Evolutionary conservation across 2,113 vertebrate genomes (phyloP).

Genomic region (Mesitornis unicolor): DNA sequence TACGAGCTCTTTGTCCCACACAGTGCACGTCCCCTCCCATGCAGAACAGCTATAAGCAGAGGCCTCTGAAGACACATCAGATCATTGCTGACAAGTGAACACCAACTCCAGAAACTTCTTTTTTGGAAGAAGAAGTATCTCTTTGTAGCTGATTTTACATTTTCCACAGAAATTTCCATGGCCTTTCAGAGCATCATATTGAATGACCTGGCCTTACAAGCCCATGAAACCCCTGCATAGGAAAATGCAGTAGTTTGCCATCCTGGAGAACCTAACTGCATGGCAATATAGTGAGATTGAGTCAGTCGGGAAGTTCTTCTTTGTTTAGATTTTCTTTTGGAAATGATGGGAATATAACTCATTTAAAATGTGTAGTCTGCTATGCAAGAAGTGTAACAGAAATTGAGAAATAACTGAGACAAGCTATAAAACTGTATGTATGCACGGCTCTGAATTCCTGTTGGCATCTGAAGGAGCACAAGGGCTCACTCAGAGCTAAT

Average conservation of each 20-base stretch:
- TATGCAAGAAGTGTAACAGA: neutral
- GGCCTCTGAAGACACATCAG: neutral
- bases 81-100: neutral
- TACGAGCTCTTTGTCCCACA: too few species aligned
- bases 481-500: neutral
- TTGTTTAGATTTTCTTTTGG: neutral
- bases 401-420: neutral
- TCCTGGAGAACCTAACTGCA: neutral
- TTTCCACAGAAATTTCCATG: neutral
- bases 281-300: neutral
- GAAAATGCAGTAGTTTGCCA: neutral
- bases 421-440: neutral
- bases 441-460: neutral
- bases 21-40: rapidly evolving
- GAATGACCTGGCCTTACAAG: neutral
- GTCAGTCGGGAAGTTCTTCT: neutral
- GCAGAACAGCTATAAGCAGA: neutral
- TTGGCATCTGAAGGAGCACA: neutral
- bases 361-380: neutral
- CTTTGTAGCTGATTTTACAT: neutral
- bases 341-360: neutral
- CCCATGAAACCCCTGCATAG: neutral
- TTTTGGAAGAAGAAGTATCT: neutral
- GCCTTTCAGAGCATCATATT: neutral
- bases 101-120: neutral